phyloP scores from a whole-genome alignment of 2,797 vertebrate species.

The Gobionotothen gibberifrons region DNA sequence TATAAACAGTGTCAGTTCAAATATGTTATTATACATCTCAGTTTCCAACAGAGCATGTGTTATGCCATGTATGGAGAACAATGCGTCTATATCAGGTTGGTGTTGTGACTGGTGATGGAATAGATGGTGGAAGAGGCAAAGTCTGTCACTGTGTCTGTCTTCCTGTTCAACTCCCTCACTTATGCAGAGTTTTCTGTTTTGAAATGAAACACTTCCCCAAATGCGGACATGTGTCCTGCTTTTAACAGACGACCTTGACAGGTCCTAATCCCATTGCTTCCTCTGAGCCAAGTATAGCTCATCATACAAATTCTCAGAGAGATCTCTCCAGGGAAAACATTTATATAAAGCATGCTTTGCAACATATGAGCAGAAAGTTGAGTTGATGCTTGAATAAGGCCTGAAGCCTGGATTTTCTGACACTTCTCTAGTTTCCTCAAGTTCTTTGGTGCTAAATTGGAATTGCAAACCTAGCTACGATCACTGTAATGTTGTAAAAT shows the following conservation, averaged over 20 bases:
- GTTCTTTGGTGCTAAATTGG: background rate
- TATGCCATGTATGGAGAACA: slow-evolving; percentile 61
- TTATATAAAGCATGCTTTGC: slow-evolving; percentile 6
- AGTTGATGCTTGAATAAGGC: background rate
- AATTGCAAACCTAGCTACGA: slow-evolving; percentile 2
- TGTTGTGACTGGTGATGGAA: slow-evolving; percentile 60
- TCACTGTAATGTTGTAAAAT: slow-evolving; percentile 4
- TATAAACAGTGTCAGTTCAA: slow-evolving; percentile 64
- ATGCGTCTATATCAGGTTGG: slow-evolving; percentile 54
- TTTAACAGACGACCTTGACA: slow-evolving; percentile 39
- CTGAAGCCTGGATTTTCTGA: slow-evolving; percentile 1
- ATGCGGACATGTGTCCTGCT: slow-evolving; percentile 21
- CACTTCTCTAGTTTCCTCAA: background rate
- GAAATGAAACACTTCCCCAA: slow-evolving; percentile 45
- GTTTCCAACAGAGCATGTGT: slow-evolving; percentile 58
- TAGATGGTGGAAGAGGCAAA: slow-evolving; percentile 36
- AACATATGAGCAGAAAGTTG: background rate
- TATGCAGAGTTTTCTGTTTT: slow-evolving; percentile 39
- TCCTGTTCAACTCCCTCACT: slow-evolving; percentile 17
- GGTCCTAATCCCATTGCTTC: slow-evolving; percentile 1
- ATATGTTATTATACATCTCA: slow-evolving; percentile 62
- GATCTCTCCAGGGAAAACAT: background rate
- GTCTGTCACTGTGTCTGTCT: slow-evolving; percentile 32
- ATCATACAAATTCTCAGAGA: slow-evolving; percentile 5
- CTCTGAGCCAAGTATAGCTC: background rate